A percentile compares a stretch with the other conserved stretches of the same genome.
Conservation (phyloP, 2,113 vertebrate species). For the Dermatemys mawii region DNA sequence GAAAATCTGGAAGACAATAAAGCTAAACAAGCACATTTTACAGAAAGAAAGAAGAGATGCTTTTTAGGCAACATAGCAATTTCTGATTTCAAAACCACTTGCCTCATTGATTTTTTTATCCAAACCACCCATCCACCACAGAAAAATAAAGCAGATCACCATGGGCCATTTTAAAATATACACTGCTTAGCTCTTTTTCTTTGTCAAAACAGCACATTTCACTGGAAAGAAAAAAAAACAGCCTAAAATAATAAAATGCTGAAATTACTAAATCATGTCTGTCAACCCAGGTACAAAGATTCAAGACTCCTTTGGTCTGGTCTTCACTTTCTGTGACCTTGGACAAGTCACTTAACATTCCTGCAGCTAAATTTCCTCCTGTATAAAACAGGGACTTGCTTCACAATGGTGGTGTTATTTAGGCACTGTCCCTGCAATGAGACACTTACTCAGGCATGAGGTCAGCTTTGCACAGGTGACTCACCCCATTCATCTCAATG, state of each 20-base stretch:
- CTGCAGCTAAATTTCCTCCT: background rate
- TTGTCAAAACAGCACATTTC: background rate
- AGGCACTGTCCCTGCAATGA: background rate
- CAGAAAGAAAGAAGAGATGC: background rate
- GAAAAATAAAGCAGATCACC: slow-evolving; percentile 43
- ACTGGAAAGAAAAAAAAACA: background rate
- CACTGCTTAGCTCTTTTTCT: background rate
- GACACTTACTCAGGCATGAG: too few relatives aligned
- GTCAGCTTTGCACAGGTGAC: background rate
- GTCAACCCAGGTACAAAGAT: background rate
- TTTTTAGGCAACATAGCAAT: slow-evolving; percentile 57
- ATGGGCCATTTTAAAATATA: slow-evolving; percentile 34
- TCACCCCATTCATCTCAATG: background rate
- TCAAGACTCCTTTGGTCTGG: background rate
- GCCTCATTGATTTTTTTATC: slow-evolving; percentile 57
- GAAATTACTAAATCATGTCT: background rate
- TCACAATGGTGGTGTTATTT: background rate
- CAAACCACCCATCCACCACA: slow-evolving; percentile 56
- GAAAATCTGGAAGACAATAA: slow-evolving; percentile 41
- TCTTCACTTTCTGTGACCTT: background rate
- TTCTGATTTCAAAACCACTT: slow-evolving; percentile 65
- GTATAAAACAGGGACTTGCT: background rate
- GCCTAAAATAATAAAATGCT: background rate
- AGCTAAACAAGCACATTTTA: slow-evolving; percentile 9
- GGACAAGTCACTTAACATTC: background rate